These are phyloP conservation scores for Botia kubotai DNA, from an alignment of 2,797 vertebrate genomes.

Conservation along the genomic window DNA sequence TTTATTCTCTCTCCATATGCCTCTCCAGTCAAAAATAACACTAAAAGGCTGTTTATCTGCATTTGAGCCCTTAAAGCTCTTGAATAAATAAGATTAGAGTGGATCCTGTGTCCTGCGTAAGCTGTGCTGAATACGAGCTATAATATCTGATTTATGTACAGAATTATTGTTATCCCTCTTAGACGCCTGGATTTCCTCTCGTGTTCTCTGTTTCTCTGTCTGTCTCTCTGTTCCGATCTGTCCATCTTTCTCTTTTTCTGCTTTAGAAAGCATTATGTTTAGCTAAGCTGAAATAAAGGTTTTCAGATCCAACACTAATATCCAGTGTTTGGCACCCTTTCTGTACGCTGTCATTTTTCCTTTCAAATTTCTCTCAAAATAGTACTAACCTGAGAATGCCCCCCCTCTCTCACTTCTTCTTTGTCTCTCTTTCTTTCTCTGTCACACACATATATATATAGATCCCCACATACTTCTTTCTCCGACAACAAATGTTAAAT, in stretches of 20 bases:
- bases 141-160: slow-evolving; percentile 84
- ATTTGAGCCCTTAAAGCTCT: slow-evolving; percentile 80
- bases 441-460: too few relatives aligned
- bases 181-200: slow-evolving; percentile 71
- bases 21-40: slow-evolving; percentile 56
- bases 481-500: background rate
- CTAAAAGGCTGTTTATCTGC: slow-evolving; percentile 76
- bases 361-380: background rate
- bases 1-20: slow-evolving; percentile 55
- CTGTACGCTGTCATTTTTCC: background rate
- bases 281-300: slow-evolving; percentile 74
- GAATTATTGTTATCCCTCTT: slow-evolving; percentile 84
- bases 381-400: background rate
- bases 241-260: slow-evolving; percentile 62
- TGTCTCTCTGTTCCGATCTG: slow-evolving; percentile 48
- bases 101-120: slow-evolving; percentile 74
- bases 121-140: slow-evolving; percentile 78
- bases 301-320: slow-evolving; percentile 31
- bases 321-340: slow-evolving; percentile 21
- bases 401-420: background rate
- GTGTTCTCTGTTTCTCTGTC: slow-evolving; percentile 39
- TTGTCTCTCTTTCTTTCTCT: background rate
- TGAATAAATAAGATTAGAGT: slow-evolving; percentile 85
- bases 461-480: background rate
- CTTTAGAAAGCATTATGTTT: slow-evolving; percentile 73